phyloP scores from a whole-genome alignment of 2,113 vertebrate genomes.

The Nerophis lumbriciformis region DNA sequence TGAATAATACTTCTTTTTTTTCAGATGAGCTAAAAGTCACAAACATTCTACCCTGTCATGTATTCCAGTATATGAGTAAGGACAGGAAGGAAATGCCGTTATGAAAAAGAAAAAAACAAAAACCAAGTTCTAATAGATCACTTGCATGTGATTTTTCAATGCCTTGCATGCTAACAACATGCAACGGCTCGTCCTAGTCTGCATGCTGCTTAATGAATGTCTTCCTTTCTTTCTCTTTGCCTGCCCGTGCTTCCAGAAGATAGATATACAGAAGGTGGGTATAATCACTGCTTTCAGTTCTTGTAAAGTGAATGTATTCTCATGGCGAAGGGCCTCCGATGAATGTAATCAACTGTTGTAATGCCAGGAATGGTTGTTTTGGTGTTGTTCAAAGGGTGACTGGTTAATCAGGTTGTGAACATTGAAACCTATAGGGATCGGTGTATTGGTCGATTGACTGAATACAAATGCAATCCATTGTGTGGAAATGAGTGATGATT shows the following conservation, averaged over 20 bases:
- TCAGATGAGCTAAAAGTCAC: slow-evolving; percentile 31
- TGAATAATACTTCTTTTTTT: background rate
- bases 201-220: slow-evolving; percentile 99
- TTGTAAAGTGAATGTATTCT: slow-evolving; percentile 11
- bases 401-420: slow-evolving; percentile 1
- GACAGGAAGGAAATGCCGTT: slow-evolving; percentile 15
- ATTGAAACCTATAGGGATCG: too few species aligned
- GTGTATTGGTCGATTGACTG: too few species aligned
- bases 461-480: too few species aligned
- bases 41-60: slow-evolving; percentile 19
- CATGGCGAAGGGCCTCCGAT: slow-evolving; percentile 4
- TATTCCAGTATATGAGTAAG: slow-evolving; percentile 16
- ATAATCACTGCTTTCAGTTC: slow-evolving; percentile 38
- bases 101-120: slow-evolving; percentile 19
- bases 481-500: too few species aligned
- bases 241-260: slow-evolving; percentile 97
- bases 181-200: slow-evolving; percentile 92
- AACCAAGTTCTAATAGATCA: slow-evolving; percentile 71
- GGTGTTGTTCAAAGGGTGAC: slow-evolving; percentile 45
- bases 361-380: background rate
- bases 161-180: slow-evolving; percentile 97
- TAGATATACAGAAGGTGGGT: slow-evolving; percentile 96
- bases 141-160: slow-evolving; percentile 93
- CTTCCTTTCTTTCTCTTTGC: slow-evolving; percentile 97
- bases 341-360: slow-evolving; percentile 19